Base-by-base conservation (phyloP, 2,888 invertebrate genomes). In the Biston betularia region DNA sequence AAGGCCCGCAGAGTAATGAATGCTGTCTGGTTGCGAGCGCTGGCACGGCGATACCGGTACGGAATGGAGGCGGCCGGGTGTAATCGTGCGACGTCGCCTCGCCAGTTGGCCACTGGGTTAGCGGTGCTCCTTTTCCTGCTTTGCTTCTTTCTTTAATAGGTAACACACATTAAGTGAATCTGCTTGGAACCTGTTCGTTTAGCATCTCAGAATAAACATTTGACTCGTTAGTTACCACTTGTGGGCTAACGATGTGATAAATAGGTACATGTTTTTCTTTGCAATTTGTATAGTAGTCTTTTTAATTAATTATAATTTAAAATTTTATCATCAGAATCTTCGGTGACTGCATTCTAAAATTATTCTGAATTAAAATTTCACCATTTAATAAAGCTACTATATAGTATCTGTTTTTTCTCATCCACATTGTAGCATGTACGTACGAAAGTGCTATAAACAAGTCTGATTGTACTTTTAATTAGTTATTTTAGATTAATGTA, bases 71-170 rank as follows among this genome's bases (percentile, higher is more conserved):
- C 88, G 85, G 75, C 74, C 80, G 85, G 82, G 80, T 82, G 85
- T 89, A 88, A 86, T 87, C 88, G 87, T 77, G 82, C 86, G 89
- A 86, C 83, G 88, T 84, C 82, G 88, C 78, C 83, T 87, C 85
- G 90, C 83, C 87, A 93, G 91, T 93, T 92, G 93, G 92, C 92
- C 92, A 93, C 91, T 93, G 88, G 93, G 93, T 93, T 92, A 93
- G 86, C 91, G 86, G 89, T 86, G 89, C 85, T 90, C 92, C 90
- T 92, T 91, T 93, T 92, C 93, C 92, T 91, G 92, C 88, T 86
- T 82, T 75, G 83, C 84, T 83, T 84, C 88, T 87, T 75, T 75
- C 71, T 75, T 84, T 90, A 89, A 92, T 88, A 78, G 86, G 84
- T 86, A 81, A 82, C 83, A 83, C 77, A 82, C 79, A 79, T 79